These are phyloP conservation scores for Muscicapa comitata DNA, from an alignment of 2,797 vertebrate species.

Conservation along the genomic window DNA sequence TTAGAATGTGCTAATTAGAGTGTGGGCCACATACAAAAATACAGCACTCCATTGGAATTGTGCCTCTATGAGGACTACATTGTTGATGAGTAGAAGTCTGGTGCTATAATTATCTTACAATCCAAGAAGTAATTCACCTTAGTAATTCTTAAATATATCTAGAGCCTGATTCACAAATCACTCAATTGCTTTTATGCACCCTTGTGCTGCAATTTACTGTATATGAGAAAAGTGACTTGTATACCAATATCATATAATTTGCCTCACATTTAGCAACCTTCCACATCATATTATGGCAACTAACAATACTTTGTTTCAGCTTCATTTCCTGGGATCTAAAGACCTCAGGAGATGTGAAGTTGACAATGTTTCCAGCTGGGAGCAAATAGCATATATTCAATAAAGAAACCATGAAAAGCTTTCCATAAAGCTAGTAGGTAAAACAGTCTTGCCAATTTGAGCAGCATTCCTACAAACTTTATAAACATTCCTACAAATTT, in stretches of 20 bases:
- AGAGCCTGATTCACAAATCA: conserved; percentile 43
- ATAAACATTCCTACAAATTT: not conserved
- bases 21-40: conserved; percentile 59
- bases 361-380: conserved; percentile 30
- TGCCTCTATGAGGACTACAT: conserved; percentile 22
- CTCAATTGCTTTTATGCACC: conserved; percentile 44
- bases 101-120: conserved; percentile 56
- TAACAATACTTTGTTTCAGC: conserved; percentile 8
- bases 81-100: conserved; percentile 1
- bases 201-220: conserved; percentile 28
- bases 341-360: conserved; percentile 15
- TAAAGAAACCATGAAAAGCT: not conserved
- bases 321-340: conserved; percentile 42
- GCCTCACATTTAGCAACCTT: not conserved
- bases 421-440: not conserved
- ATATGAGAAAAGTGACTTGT: conserved; percentile 41
- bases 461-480: not conserved
- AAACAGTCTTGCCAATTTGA: not conserved
- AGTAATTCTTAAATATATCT: conserved; percentile 54
- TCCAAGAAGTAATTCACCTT: conserved; percentile 53
- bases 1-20: conserved; percentile 69
- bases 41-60: conserved; percentile 18
- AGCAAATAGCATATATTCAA: not conserved
- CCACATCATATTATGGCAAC: not conserved
- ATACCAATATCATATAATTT: conserved; percentile 7